phyloP scores from a whole-genome alignment of 2,797 vertebrate species.

The Trachops cirrhosus region DNA sequence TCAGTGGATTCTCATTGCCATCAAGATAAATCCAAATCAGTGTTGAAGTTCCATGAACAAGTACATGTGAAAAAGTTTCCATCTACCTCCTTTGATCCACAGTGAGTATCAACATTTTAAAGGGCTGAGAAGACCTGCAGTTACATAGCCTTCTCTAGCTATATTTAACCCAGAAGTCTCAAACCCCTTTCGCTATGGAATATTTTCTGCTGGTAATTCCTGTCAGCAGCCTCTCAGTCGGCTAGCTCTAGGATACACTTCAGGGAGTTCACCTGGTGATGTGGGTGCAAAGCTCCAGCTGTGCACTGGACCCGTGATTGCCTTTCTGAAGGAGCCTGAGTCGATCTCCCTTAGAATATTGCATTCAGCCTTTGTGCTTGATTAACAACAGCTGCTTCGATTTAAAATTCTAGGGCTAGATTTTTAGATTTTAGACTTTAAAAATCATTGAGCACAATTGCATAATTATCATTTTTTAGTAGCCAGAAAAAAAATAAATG shows the following conservation, averaged over 20 bases:
- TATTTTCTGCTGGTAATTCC: not conserved
- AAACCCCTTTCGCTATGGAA: not conserved
- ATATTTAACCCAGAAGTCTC: not conserved
- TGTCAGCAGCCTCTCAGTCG: not conserved
- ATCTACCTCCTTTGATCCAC: not conserved
- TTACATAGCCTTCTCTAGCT: not conserved
- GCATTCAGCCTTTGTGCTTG: not conserved
- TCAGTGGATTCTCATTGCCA: not conserved
- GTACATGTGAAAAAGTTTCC: not conserved
- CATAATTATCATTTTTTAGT: not conserved
- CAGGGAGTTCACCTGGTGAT: not conserved
- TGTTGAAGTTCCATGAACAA: not conserved
- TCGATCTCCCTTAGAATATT: not conserved
- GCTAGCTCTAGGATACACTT: not conserved
- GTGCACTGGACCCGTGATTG: rapidly evolving
- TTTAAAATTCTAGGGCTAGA: not conserved
- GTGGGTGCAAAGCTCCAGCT: not conserved
- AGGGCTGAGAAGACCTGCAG: not conserved
- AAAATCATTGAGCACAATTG: not conserved
- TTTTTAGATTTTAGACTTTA: not conserved
- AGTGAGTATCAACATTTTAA: not conserved
- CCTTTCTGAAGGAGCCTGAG: not conserved
- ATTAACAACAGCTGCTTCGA: not conserved
- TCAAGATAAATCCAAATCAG: not conserved
- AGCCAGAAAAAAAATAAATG: not conserved